Evolutionary conservation across 2,113 vertebrate species (phyloP), one percentile per base, ranked within the genome.

Genomic region (Phyllostomus hastatus): DNA sequence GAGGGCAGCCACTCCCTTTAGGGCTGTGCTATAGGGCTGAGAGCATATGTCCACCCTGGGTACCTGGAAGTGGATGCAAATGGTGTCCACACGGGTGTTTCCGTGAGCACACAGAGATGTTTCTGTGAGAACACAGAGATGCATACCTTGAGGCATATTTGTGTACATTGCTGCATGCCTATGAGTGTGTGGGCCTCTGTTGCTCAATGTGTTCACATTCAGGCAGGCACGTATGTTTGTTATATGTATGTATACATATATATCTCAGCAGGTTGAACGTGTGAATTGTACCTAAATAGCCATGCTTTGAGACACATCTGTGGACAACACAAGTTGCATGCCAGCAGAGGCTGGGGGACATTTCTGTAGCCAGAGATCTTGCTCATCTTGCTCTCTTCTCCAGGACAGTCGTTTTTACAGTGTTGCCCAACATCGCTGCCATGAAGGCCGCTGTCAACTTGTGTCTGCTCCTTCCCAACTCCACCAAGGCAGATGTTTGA

Each of bases 1-100:
- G 41, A 81, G 72, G 59, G 72, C 9, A 86, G 16, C 67, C 35
- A 20, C n/a, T 81, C 78, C 67, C 81, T 24, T 82, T 52, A 64
- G 57, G 46, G n/a, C 93, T 61, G 54, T 59, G 57, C 85, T 24
- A 79, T 66, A 64, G 66, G 46, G n/a, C 95, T 61, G 61, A 89
- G 41, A 38, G 33, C 5, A 20, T 4, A 28, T 24, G 17, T 10
- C n/a, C 66, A 50, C 12, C 66, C 52, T 10, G 6, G 35, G 54
- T 78, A 12, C 64, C 64, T 7, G 20, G 50, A 8, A 43, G 38
- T 17, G 31, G 38, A 24, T 10, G 43, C 19, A 31, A n/a, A 61
- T 1, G 10, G 50, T 19, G 12, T 11, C 10, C 20, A 20, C 50
- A 2, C 1, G 59, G 19, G 52, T 14, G 22, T 31, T 31, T 67